phyloP scores from a whole-genome alignment of 2,888 invertebrate genomes.

The Sesia apiformis region DNA sequence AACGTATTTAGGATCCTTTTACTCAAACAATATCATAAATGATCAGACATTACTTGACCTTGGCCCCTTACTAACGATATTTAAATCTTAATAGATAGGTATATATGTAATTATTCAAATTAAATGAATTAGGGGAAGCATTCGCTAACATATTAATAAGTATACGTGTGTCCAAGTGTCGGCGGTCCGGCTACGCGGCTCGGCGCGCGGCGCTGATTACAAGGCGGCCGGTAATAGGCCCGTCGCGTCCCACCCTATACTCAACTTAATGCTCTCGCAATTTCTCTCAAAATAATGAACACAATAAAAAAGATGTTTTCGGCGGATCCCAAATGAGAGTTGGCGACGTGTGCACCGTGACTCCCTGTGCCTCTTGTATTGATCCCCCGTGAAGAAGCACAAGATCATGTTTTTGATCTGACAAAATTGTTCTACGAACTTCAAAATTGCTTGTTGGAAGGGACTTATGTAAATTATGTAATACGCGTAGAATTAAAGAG shows the following conservation, averaged over 20 bases:
- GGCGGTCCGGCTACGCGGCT: constrained; percentile 37
- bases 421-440: constrained; percentile 45
- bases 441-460: constrained; percentile 25
- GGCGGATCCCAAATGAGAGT: constrained; percentile 47
- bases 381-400: constrained; percentile 29
- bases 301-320: constrained; percentile 63
- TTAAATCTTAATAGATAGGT: no score
- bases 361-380: constrained; percentile 30
- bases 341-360: constrained; percentile 42
- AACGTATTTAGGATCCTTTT: no score
- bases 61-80: no score
- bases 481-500: background rate
- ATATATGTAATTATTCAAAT: background rate
- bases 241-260: constrained; percentile 67
- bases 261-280: constrained; percentile 74
- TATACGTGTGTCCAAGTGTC: constrained; percentile 31
- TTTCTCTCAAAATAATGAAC: constrained; percentile 71
- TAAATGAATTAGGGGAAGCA: constrained; percentile 18
- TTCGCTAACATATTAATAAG: constrained; percentile 63
- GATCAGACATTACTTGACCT: no score
- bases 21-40: no score
- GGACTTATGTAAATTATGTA: background rate
- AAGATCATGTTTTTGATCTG: constrained; percentile 24
- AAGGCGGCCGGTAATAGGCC: constrained; percentile 60
- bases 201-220: constrained; percentile 71